A percentile compares a stretch with the other conserved stretches of the same genome.
These are phyloP conservation scores for Asarcornis scutulata DNA, from an alignment of 2,113 vertebrate species.

Conservation along the genomic window DNA sequence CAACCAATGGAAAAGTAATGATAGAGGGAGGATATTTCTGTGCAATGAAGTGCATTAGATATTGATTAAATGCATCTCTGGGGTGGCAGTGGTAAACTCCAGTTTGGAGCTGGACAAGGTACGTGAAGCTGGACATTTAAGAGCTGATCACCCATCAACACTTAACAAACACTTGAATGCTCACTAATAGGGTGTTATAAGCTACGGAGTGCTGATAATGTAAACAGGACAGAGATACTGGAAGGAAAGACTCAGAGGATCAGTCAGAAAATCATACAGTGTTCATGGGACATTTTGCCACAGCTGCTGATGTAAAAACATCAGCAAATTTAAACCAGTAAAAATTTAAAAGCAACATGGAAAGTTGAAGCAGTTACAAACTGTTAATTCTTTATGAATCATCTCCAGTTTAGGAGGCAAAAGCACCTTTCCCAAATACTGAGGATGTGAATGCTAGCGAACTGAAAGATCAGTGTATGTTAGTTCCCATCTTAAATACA, in stretches of 20 bases:
- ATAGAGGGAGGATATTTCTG: neutral
- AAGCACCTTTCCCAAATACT: neutral
- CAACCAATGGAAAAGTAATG: neutral
- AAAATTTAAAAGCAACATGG: neutral
- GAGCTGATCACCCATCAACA: too few species aligned
- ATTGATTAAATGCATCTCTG: neutral
- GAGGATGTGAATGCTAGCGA: neutral
- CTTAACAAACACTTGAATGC: neutral
- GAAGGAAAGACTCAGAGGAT: neutral
- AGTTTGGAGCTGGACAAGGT: neutral
- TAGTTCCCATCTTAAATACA: neutral
- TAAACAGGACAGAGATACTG: neutral
- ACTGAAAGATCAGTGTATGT: neutral
- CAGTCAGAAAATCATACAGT: neutral
- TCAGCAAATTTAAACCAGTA: neutral
- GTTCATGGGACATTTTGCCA: neutral
- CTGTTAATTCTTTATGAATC: neutral
- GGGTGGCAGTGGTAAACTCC: neutral
- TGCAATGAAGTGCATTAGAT: neutral
- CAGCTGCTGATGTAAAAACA: neutral
- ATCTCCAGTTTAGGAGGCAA: neutral
- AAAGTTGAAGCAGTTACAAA: neutral
- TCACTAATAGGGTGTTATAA: rapidly evolving
- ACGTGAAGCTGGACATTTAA: neutral
- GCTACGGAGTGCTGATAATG: neutral